phyloP scores from a whole-genome alignment of 2,113 vertebrate genomes.

The Sander lucioperca region DNA sequence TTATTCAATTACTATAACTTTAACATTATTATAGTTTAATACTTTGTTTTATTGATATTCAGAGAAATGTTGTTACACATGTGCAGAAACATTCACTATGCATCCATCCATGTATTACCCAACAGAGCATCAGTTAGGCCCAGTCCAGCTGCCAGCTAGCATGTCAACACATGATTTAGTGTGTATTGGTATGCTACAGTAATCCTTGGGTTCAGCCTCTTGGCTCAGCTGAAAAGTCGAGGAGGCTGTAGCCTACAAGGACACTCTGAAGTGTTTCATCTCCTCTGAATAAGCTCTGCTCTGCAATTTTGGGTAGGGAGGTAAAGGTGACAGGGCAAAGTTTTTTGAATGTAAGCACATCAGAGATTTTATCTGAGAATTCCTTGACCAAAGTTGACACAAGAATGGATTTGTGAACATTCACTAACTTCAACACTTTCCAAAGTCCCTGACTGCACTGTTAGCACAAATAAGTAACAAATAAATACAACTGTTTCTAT shows the following conservation, averaged over 20 bases:
- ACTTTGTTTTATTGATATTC: not conserved
- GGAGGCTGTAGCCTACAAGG: not conserved
- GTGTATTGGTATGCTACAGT: conserved; percentile 39
- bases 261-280: not conserved
- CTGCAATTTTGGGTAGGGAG: not conserved
- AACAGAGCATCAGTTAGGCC: not conserved
- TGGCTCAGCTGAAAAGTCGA: conserved; percentile 19
- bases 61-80: not conserved
- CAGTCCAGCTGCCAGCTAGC: conserved; percentile 31
- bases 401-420: not conserved
- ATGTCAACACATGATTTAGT: conserved; percentile 56
- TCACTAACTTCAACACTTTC: not conserved
- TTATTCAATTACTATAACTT: not conserved
- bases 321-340: not conserved
- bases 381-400: not conserved
- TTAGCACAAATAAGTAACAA: not conserved
- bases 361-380: not conserved
- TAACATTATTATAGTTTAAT: not conserved
- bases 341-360: not conserved
- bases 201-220: conserved; percentile 33
- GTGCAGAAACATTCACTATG: not conserved
- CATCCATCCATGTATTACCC: not conserved
- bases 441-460: not conserved
- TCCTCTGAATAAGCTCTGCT: not conserved
- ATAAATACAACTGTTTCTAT: not conserved